Conservation (phyloP, 2,888 invertebrate species). For the Chrysolina americana region DNA sequence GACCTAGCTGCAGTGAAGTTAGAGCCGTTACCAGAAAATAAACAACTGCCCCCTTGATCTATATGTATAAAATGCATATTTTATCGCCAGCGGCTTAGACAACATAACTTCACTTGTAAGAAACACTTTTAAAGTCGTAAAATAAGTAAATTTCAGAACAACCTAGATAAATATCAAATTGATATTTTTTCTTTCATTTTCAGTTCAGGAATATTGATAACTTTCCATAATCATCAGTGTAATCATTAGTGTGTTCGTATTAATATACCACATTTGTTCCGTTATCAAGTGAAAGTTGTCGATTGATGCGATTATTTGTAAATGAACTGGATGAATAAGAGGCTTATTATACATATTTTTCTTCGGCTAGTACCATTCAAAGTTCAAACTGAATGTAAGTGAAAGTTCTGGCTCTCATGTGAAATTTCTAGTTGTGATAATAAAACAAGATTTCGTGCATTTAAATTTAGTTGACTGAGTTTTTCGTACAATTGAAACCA, state of each 20-base stretch:
- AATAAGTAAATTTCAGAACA: too few species aligned
- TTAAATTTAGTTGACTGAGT: not conserved
- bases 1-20: too few species aligned
- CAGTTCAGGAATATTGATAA: too few species aligned
- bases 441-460: not conserved
- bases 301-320: not conserved
- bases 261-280: constrained; percentile 3
- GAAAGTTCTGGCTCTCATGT: constrained; percentile 3
- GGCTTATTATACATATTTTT: constrained; percentile 18
- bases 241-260: not conserved
- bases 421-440: not conserved
- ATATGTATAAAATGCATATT: too few species aligned
- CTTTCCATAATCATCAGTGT: constrained; percentile 3
- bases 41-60: too few species aligned
- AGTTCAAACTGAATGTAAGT: constrained; percentile 1
- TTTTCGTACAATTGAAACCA: too few species aligned
- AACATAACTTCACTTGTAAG: too few species aligned
- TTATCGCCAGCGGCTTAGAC: too few species aligned
- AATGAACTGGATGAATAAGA: constrained; percentile 3
- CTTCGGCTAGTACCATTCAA: not conserved
- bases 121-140: too few species aligned
- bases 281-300: constrained; percentile 13
- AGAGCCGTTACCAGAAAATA: too few species aligned
- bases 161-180: too few species aligned
- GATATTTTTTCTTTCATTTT: too few species aligned